Conservation (phyloP, 2,113 vertebrate species). For the Carassius carassius region DNA sequence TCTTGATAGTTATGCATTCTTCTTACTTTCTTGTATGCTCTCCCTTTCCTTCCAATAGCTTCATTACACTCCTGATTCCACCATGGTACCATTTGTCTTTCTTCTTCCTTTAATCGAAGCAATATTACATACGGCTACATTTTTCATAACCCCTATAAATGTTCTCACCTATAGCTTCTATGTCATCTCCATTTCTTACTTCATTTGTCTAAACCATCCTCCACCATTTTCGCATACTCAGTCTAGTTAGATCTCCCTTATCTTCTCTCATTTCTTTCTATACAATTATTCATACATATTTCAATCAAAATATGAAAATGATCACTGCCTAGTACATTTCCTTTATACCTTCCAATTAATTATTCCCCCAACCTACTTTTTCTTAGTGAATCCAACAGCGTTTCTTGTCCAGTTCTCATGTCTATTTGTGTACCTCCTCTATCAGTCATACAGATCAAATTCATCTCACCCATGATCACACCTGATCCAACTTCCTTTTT, state of each 20-base stretch:
- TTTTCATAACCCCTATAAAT: no score
- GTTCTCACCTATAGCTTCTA: neutral
- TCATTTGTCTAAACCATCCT: neutral
- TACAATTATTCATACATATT: neutral
- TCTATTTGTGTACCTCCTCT: neutral
- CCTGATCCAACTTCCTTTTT: no score
- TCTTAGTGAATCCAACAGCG: neutral
- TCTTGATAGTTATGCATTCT: neutral
- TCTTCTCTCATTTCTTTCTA: neutral
- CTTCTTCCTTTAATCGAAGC: neutral
- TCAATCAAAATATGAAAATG: neutral
- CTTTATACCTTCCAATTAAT: neutral
- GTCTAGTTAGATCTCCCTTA: neutral
- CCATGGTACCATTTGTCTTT: neutral
- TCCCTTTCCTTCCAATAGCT: neutral
- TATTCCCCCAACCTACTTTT: neutral
- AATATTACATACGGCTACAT: neutral
- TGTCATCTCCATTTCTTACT: neutral
- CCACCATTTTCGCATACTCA: neutral
- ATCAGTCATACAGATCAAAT: neutral
- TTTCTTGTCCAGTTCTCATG: neutral
- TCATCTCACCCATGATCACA: neutral
- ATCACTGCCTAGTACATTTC: neutral
- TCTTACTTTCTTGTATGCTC: neutral
- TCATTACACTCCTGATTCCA: neutral